Evolutionary conservation across 2,888 invertebrate genomes (phyloP).

Genomic region (Plutella xylostella): DNA sequence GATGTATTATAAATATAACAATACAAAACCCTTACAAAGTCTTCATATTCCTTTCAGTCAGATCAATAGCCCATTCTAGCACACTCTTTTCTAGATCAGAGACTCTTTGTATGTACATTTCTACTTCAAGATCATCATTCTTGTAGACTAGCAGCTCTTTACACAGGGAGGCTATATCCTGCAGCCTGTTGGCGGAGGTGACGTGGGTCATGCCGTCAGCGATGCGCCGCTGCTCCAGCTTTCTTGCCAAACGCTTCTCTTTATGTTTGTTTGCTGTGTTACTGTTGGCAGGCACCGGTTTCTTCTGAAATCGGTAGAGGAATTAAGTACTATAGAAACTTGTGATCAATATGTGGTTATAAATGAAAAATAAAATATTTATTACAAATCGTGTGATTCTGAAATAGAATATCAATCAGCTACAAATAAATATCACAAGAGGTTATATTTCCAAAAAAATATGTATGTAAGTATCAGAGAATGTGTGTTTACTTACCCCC

Average conservation of each 20-base stretch:
- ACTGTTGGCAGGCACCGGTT: too few species aligned
- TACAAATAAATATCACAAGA: too few species aligned
- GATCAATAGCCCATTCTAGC: conserved; percentile 77
- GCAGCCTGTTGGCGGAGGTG: conserved; percentile 70
- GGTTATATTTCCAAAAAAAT: too few species aligned
- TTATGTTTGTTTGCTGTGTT: conserved; percentile 61
- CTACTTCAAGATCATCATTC: conserved; percentile 70
- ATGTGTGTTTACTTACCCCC: too few species aligned
- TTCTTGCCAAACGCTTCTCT: conserved; percentile 72
- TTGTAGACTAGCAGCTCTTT: conserved; percentile 72
- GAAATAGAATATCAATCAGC: too few species aligned
- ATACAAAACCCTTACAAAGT: conserved; percentile 57
- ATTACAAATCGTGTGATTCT: too few species aligned
- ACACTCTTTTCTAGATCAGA: conserved; percentile 66
- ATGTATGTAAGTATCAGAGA: too few species aligned
- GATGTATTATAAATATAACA: neutral
- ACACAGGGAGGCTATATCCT: conserved; percentile 71
- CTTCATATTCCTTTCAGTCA: conserved; percentile 86
- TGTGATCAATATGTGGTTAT: neutral
- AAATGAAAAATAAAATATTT: too few species aligned
- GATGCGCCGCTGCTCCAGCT: conserved; percentile 70
- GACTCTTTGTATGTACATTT: conserved; percentile 71
- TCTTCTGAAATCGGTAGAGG: conserved; percentile 63
- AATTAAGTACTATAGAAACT: neutral
- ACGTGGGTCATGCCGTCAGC: conserved; percentile 71